Conservation (phyloP, 2,113 vertebrate species). For the Cynocephalus volans region DNA sequence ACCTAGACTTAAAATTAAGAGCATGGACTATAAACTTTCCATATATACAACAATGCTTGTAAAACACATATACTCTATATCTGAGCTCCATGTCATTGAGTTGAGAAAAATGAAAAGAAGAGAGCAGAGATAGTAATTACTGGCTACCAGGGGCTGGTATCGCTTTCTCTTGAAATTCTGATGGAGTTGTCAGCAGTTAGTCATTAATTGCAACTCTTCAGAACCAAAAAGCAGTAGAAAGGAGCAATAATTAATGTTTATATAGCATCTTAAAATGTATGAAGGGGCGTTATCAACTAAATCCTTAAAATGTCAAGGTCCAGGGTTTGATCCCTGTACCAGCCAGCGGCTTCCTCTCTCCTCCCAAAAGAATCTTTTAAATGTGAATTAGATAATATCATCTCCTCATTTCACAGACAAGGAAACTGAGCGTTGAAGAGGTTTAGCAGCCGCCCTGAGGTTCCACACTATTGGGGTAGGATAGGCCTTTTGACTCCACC, state of each 20-base stretch:
- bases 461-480: neutral
- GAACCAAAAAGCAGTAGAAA: constrained; percentile 32
- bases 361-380: neutral
- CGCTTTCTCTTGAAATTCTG: neutral
- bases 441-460: neutral
- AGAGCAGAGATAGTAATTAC: neutral
- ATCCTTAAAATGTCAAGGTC: neutral
- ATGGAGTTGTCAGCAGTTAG: neutral
- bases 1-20: constrained; percentile 23
- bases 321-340: too few relatives aligned
- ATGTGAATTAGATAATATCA: neutral
- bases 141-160: neutral
- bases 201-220: neutral
- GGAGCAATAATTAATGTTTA: neutral
- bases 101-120: neutral
- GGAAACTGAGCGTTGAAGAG: neutral
- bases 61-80: neutral
- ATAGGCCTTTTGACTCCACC: neutral
- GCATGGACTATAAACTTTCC: neutral
- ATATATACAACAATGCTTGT: neutral
- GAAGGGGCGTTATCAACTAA: neutral
- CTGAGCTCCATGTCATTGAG: neutral
- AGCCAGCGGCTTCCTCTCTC: too few relatives aligned
- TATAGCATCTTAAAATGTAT: neutral
- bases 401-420: neutral